Conservation (phyloP, 2,113 vertebrate species). For the Hemibagrus wyckioides region DNA sequence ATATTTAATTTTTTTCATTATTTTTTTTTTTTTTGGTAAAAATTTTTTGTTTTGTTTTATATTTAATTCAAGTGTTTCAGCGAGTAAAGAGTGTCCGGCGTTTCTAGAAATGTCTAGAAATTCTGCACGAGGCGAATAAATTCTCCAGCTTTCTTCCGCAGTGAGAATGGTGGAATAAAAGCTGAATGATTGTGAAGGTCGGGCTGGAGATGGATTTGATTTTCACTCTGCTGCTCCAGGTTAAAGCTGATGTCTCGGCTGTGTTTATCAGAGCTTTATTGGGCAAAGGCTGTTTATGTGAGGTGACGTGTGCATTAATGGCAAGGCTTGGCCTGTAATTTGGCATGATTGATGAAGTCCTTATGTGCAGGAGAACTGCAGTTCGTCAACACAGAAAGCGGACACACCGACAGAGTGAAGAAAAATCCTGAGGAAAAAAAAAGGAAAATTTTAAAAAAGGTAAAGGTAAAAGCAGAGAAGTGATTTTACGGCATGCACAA, state of each 20-base stretch:
- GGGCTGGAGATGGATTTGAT: slow-evolving; percentile 31
- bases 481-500: not conserved
- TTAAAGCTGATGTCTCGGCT: slow-evolving; percentile 13
- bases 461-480: not conserved
- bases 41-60: not conserved
- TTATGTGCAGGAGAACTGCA: slow-evolving; percentile 79
- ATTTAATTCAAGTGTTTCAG: not conserved
- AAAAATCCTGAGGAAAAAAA: slow-evolving; percentile 40
- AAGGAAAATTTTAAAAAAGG: not conserved
- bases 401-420: slow-evolving; percentile 60
- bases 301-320: slow-evolving; percentile 71
- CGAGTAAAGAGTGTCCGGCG: not conserved
- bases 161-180: not conserved
- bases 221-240: slow-evolving; percentile 17
- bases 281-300: slow-evolving; percentile 71
- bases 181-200: not conserved
- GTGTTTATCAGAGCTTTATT: slow-evolving; percentile 45
- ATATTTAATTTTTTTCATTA: not conserved
- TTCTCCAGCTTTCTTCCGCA: rapidly evolving
- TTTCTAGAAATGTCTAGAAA: not conserved
- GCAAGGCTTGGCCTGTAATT: slow-evolving; percentile 83
- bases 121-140: not conserved
- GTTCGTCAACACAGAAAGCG: slow-evolving; percentile 84
- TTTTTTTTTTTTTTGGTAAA: not conserved
- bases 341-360: slow-evolving; percentile 89